Evolutionary conservation across 1,140 invertebrate species (phyloP), one percentile per base, ranked within the genome.

Genomic region (Anadara kagoshimensis): DNA sequence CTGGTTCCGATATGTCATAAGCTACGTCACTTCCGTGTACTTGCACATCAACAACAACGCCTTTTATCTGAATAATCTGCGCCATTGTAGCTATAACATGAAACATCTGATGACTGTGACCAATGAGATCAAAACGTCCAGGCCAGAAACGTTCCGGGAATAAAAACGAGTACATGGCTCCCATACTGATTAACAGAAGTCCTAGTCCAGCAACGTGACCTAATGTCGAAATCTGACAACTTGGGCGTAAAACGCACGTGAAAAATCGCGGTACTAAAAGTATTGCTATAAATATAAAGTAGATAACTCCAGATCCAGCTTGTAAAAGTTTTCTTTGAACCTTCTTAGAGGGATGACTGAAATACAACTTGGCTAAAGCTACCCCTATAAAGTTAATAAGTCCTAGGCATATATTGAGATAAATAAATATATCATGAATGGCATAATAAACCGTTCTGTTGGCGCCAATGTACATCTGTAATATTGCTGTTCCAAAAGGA

Each of bases 81-180:
- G 86, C 87, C 11, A 85, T 22, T 41, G 89, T 83, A 11, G 85
- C 82, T 26, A 83, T 66, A 12, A 90, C 73, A 69, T 91, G 90
- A 53, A 91, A 87, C 11, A 89, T 78, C 59, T 90, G 89, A 78
- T 91, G 90, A n/a, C 89, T 88, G 61, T 91, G 89, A 0, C 90
- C 90, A 12, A 90, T 54, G 49, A 89, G 82, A 71, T 91, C 90
- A 78, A 89, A 91, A 41, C 78, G 78, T 18, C 90, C 90, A 0
- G 90, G 90, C 20, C 78, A 83, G n/a, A 86, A 78, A 24, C 85
- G 78, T 74, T 91, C 90, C 2, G 90, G 90, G 24, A 88, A 45
- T 68, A 89, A 87, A 14, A 84, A 83, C 0, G 82, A 82, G 70
- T 90, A 90, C 61, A 87, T 83, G 16, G 89, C 77, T 16, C 78